Evolutionary conservation across 2,888 invertebrate genomes (phyloP).

Genomic region (Leptogaster cylindrica): DNA sequence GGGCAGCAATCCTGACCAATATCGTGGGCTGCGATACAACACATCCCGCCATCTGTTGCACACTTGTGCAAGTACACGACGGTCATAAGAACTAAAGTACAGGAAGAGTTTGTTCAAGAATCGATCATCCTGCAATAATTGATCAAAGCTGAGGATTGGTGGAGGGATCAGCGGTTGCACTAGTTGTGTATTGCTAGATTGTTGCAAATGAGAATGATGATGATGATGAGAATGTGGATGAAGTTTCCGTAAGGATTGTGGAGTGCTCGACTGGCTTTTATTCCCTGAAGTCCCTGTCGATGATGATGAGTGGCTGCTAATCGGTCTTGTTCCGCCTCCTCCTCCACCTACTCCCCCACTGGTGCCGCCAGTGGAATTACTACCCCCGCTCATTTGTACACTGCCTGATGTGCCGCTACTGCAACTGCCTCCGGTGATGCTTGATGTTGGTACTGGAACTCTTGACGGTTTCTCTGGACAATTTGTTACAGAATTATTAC

Average conservation of each 20-base stretch:
- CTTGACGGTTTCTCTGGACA: constrained; percentile 65
- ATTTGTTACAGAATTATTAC: constrained; percentile 47
- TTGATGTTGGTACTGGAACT: constrained; percentile 52
- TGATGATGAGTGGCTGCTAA: constrained; percentile 17
- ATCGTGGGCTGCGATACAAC: constrained; percentile 83
- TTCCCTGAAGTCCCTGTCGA: constrained; percentile 40
- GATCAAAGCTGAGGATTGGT: constrained; percentile 71
- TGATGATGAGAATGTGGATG: constrained; percentile 58
- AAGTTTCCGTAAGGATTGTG: constrained; percentile 60
- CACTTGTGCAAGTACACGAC: constrained; percentile 80
- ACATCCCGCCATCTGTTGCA: constrained; percentile 89
- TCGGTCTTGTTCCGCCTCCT: too few species aligned
- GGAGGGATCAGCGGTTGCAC: constrained; percentile 65
- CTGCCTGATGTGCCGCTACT: constrained; percentile 2
- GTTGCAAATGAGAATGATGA: constrained; percentile 57
- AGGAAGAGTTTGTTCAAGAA: constrained; percentile 86
- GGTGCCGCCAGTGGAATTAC: constrained; percentile 26
- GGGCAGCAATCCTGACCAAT: constrained; percentile 86
- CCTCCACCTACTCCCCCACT: too few species aligned
- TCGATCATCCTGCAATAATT: constrained; percentile 81
- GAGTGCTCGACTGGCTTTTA: constrained; percentile 56
- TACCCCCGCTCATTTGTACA: neutral
- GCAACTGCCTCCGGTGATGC: constrained; percentile 40
- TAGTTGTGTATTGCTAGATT: constrained; percentile 53
- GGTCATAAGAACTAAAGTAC: constrained; percentile 79